These are phyloP conservation scores for Hyposmocoma kahamanoa DNA, from an alignment of 1,140 invertebrate genomes.

Conservation along the genomic window DNA sequence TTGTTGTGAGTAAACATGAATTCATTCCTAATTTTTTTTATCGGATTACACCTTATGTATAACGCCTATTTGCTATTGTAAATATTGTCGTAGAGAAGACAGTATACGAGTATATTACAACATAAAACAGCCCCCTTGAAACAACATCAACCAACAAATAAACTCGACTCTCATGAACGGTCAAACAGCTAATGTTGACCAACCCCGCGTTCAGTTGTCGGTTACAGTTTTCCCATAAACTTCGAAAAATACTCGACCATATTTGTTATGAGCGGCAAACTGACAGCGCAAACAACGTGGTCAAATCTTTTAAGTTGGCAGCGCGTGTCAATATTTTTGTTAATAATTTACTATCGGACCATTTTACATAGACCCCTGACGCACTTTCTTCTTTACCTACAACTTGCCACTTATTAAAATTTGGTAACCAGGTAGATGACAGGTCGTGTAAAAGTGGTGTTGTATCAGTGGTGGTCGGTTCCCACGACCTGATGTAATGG, in stretches of 20 bases:
- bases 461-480: too few species aligned
- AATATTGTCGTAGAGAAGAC: too few species aligned
- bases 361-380: too few species aligned
- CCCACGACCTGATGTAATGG: slow-evolving; percentile 2
- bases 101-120: too few species aligned
- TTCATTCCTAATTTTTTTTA: too few species aligned
- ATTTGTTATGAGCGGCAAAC: slow-evolving; percentile 6
- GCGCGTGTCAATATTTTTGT: slow-evolving; percentile 5
- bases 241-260: slow-evolving; percentile 4
- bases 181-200: slow-evolving; percentile 2
- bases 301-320: slow-evolving; percentile 6
- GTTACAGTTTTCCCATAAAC: slow-evolving; percentile 4
- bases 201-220: background rate
- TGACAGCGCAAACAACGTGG: background rate
- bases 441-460: too few species aligned
- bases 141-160: background rate
- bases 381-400: too few species aligned
- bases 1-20: too few species aligned
- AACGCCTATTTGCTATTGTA: too few species aligned
- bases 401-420: too few species aligned
- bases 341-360: slow-evolving; percentile 5
- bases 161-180: background rate
- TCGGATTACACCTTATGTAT: too few species aligned
- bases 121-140: background rate
- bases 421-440: too few species aligned